These are phyloP conservation scores for Leptopilina myrica DNA, from an alignment of 2,888 invertebrate species.

Conservation along the genomic window DNA sequence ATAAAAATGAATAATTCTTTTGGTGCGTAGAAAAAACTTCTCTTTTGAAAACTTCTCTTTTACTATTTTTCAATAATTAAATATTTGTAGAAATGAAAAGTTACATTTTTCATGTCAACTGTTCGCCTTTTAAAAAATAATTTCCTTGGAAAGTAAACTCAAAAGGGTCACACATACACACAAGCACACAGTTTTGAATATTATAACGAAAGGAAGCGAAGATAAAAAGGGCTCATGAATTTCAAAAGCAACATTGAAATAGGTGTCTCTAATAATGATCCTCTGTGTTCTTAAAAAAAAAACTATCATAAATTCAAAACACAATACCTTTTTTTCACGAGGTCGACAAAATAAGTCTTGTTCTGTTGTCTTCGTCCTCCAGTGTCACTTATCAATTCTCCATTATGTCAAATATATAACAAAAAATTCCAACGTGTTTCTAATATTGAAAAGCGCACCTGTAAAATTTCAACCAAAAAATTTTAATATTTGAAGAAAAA, in stretches of 20 bases:
- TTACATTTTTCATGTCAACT: not conserved
- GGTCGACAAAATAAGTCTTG: slow-evolving; percentile 1
- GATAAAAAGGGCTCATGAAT: slow-evolving; percentile 7
- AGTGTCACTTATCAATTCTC: too few relatives aligned
- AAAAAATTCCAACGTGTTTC: too few relatives aligned
- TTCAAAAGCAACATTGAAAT: not conserved
- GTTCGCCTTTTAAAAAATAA: not conserved
- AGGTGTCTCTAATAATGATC: not conserved
- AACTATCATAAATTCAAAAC: slow-evolving; percentile 1
- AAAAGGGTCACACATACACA: not conserved
- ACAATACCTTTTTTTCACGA: slow-evolving; percentile 56
- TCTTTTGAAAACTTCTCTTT: too few relatives aligned
- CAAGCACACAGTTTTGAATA: not conserved
- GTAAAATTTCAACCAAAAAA: too few relatives aligned
- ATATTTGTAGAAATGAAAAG: too few relatives aligned
- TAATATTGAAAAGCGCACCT: too few relatives aligned
- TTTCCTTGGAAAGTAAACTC: not conserved
- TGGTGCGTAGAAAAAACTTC: not conserved
- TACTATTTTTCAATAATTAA: too few relatives aligned
- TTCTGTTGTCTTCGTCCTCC: not conserved
- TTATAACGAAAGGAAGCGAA: not conserved
- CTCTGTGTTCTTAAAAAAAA: not conserved
- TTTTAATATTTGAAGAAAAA: too few relatives aligned
- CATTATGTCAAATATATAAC: too few relatives aligned
- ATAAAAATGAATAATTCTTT: not conserved